phyloP scores from a whole-genome alignment of 1,140 invertebrate genomes.

The Asbolus verrucosus region DNA sequence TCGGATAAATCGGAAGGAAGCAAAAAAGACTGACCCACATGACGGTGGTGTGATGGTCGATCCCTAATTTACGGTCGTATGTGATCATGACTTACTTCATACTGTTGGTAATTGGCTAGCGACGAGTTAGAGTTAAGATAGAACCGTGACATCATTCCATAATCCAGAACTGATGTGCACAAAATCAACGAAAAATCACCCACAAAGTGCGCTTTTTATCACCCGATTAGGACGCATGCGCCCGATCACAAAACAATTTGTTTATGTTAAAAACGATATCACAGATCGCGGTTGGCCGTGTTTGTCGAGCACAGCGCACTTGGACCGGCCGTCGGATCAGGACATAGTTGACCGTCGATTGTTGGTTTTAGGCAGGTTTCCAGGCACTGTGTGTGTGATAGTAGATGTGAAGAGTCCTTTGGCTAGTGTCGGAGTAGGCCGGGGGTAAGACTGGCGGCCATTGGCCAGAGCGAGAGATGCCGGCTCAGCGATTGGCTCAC shows the following conservation, averaged over 20 bases:
- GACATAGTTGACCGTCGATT: constrained; percentile 39
- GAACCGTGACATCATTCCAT: constrained; percentile 65
- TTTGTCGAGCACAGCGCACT: constrained; percentile 26
- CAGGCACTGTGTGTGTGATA: constrained; percentile 62
- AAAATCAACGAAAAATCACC: constrained; percentile 27
- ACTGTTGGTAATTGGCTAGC: constrained; percentile 63
- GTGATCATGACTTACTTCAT: constrained; percentile 60
- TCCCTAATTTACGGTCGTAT: too few species aligned
- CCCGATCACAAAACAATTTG: constrained; percentile 16
- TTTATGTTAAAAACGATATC: constrained; percentile 24
- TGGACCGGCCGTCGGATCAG: constrained; percentile 30
- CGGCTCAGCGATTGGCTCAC: constrained; percentile 59
- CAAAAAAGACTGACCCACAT: background rate
- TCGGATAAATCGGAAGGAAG: background rate
- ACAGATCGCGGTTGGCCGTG: constrained; percentile 23
- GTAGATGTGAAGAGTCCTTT: constrained; percentile 56
- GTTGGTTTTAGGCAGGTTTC: constrained; percentile 57
- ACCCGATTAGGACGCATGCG: constrained; percentile 14
- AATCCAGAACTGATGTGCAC: constrained; percentile 28
- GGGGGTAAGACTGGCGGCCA: constrained; percentile 62
- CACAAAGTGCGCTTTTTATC: constrained; percentile 9
- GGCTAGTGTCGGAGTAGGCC: constrained; percentile 56
- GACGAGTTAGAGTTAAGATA: constrained; percentile 63
- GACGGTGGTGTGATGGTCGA: too few species aligned
- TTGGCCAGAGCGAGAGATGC: constrained; percentile 59